Evolutionary conservation across 2,113 vertebrate genomes (phyloP).

Genomic region (Empidonax alnorum): DNA sequence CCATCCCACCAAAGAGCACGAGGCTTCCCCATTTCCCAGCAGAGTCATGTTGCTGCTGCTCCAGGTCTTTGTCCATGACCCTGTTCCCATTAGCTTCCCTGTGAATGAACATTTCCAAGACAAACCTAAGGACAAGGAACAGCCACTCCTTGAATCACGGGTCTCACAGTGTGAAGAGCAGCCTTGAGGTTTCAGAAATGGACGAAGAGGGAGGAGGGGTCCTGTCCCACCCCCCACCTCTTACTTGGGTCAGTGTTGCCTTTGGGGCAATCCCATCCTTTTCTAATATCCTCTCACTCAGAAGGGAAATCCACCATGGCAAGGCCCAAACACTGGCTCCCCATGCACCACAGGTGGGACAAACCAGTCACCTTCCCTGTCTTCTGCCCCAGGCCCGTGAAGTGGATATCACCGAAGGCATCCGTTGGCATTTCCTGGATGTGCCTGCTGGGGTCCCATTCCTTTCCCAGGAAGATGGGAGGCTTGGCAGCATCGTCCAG

Average conservation of each 20-base stretch:
- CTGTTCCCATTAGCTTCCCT: accelerated
- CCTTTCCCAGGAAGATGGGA: conserved; percentile 70
- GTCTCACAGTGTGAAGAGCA: background rate
- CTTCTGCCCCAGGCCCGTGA: conserved; percentile 83
- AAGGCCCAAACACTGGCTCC: background rate
- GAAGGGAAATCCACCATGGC: background rate
- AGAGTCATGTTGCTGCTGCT: background rate
- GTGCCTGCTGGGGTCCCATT: conserved; percentile 83
- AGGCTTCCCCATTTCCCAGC: background rate
- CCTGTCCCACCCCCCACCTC: background rate
- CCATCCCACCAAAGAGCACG: background rate
- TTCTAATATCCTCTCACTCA: background rate
- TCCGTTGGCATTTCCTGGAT: conserved; percentile 85
- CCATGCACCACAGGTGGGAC: accelerated
- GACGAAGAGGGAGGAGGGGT: background rate
- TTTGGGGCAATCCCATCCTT: background rate
- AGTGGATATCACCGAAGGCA: conserved; percentile 89
- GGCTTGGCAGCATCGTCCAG: conserved; percentile 78
- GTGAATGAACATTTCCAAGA: background rate
- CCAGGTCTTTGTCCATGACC: background rate
- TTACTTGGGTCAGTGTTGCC: background rate
- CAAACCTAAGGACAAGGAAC: background rate
- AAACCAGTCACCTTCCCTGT: conserved; percentile 78
- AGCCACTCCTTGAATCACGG: background rate
- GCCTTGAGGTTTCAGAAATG: background rate